Evolutionary conservation across 2,797 vertebrate genomes (phyloP), one percentile per base, ranked within the genome.

Genomic region (Simalia tracyae): DNA sequence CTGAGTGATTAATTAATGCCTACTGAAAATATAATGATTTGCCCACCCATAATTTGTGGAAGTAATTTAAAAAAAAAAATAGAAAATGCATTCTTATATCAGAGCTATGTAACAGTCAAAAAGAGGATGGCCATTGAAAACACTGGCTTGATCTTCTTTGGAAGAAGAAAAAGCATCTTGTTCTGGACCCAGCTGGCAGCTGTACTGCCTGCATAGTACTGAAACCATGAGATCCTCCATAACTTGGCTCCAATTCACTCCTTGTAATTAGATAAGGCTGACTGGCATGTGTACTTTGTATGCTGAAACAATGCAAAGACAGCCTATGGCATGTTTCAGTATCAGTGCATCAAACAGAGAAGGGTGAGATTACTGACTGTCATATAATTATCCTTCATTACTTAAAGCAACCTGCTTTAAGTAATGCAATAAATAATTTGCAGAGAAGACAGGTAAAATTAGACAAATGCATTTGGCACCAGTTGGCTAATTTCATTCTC

Each of bases 401-500:
- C 90, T 93, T 93, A 94, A 92, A 31, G 92, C 54, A 95, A 89
- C n/a, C 28, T 84, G 93, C 94, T 95, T 90, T 94, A 36, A 90
- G 64, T 94, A 93, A 95, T 14, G 31, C 24, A 50, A 66, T 95
- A 95, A 95, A 96, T 96, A 93, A 93, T 42, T 19, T 59, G 60
- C 26, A 92, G 86, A 94, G 87, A 95, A 92, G 96, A 94, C 91
- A 86, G 26, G 59, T 93, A 91, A 93, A 96, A 96, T 92, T 94
- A 96, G 81, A 92, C 91, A 86, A 95, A 76, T 86, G 24, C 61
- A 60, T 94, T 95, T 95, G 91, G 93, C 94, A 94, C 91, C 28
- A 93, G 85, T 94, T 92, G 95, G 2, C 4, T 72, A 66, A 90
- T 68, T 94, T 94, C 2, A 88, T 92, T 90, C 85, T 87, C 31